Percentiles rank a stretch among this genome's conserved stretches.
These are phyloP conservation scores for Melanaphis sacchari DNA, from an alignment of 1,140 invertebrate species.

Conservation along the genomic window DNA sequence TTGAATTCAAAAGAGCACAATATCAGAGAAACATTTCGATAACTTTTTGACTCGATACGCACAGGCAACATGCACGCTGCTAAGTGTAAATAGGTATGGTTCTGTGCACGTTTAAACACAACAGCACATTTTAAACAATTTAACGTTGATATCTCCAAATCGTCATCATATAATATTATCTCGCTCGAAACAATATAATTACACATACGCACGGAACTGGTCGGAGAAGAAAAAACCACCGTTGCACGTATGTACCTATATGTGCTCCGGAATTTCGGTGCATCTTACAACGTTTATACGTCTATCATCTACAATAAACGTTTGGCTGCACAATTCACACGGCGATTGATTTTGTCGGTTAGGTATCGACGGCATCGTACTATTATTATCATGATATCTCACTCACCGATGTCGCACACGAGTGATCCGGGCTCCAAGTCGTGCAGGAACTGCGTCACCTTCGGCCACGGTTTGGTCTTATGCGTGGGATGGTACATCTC, in stretches of 20 bases:
- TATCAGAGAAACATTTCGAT: not conserved
- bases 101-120: not conserved
- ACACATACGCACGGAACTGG: not conserved
- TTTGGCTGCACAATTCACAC: not conserved
- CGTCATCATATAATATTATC: not conserved
- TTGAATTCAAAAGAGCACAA: not conserved
- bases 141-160: not conserved
- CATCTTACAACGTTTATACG: too few species aligned
- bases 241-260: not conserved
- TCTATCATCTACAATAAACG: too few species aligned
- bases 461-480: constrained; percentile 74
- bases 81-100: not conserved
- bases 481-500: constrained; percentile 72
- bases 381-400: too few species aligned
- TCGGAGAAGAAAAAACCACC: not conserved
- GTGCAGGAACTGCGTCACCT: constrained; percentile 84
- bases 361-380: not conserved
- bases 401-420: constrained; percentile 90
- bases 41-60: not conserved
- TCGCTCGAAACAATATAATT: not conserved
- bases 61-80: not conserved
- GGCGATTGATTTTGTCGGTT: not conserved
- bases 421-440: constrained; percentile 88
- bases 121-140: not conserved
- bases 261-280: too few species aligned